Evolutionary conservation across 2,888 invertebrate genomes (phyloP), one percentile per base, ranked within the genome.

Genomic region (Tenthredo distinguenda): DNA sequence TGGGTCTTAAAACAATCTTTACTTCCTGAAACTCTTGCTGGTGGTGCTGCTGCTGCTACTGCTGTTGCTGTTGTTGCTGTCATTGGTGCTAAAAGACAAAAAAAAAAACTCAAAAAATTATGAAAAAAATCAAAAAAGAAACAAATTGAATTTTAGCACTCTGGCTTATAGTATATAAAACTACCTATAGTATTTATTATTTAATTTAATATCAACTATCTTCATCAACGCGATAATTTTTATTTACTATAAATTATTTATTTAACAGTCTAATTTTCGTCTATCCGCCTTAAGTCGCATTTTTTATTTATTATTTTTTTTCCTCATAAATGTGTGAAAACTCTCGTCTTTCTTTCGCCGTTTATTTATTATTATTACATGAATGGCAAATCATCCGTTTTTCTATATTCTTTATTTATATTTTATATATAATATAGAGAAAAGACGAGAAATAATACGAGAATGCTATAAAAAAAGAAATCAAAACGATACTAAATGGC

Each of bases 61-160:
- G 62, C 76, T 77, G 76, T 43, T 77, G 50, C 37, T 81, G 81
- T 81, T 81, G 81, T 81, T 81, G 81, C 81, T 81, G 81, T 81
- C 81, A 50, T 81, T 81, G 62, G 81, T 81, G 81, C 81, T 81
- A 58, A 47, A 47, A 47, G 47, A 15, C 47, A 47, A 62, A 62
- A 40, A 18, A 83, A 86, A 84, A 84, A 40, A 72, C 81, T 81
- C 83, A 74, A 47, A 85, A 84, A 74, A 86, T 84, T 76, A 85
- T 74, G 62, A 71, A 86, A 82, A 85, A 55, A 83, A 71, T 47
- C 68, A 26, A 85, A 55, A 43, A 71, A 81, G 26, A 43, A 81
- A 55, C 40, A 74, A 55, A 81, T 47, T 58, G 47, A 37, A 76
- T 74, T 50, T 74, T 85, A 83, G 85, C 85, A 81, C 85, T 77